phyloP scores from a whole-genome alignment of 2,113 vertebrate species.

The Paratilapia polleni region DNA sequence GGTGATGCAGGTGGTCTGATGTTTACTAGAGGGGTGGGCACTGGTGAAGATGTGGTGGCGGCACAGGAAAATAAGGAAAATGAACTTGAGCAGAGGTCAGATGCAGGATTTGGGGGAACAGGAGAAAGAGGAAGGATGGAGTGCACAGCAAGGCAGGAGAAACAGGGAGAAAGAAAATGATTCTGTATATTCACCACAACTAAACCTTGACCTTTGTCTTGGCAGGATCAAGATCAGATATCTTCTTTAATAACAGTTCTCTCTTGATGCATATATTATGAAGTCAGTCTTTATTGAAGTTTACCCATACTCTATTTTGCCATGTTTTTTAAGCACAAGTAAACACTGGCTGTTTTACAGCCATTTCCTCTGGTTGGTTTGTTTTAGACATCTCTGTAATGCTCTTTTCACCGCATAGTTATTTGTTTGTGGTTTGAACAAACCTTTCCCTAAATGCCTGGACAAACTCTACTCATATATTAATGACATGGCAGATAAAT shows the following conservation, averaged over 20 bases:
- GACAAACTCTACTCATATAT: not conserved
- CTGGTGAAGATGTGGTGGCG: not conserved
- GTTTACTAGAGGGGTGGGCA: not conserved
- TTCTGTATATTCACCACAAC: not conserved
- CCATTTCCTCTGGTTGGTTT: not conserved
- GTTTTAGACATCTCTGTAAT: not conserved
- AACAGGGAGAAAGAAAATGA: not conserved
- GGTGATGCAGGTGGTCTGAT: not conserved
- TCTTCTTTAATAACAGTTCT: not conserved
- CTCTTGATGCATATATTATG: not conserved
- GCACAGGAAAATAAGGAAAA: not conserved
- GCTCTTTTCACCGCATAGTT: not conserved
- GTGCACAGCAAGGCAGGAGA: not conserved
- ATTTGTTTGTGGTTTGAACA: not conserved
- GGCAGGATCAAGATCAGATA: not conserved
- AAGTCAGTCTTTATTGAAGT: not conserved
- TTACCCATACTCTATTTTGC: not conserved
- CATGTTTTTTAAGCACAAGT: not conserved
- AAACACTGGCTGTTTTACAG: not conserved
- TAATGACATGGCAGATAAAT: not conserved
- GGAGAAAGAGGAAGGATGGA: not conserved
- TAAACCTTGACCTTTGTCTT: slow-evolving; percentile 1
- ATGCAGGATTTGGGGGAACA: not conserved
- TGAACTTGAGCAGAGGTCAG: not conserved
- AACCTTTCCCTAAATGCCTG: not conserved